Evolutionary conservation across 2,113 vertebrate species (phyloP), one percentile per base, ranked within the genome.

Genomic region (Etheostoma cragini): DNA sequence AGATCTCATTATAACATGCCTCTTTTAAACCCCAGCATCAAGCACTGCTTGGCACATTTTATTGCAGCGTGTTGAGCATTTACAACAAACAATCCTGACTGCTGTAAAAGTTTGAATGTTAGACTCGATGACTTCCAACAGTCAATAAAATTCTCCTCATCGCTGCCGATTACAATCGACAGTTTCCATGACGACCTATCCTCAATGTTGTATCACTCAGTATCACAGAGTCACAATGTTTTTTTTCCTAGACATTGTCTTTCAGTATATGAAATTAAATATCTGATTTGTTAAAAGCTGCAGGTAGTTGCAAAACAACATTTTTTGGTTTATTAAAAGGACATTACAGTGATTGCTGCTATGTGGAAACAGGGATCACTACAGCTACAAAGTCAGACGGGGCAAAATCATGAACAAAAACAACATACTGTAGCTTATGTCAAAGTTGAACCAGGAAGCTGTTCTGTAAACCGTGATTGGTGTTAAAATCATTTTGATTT

Each of bases 1-100:
- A 90, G 92, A 93, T 90, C 91, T 93, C 93, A 93, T 94, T 94
- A 94, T 78, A 91, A 90, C 81, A 63, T 87, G 89, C 74, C 58
- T 79, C 84, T 89, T 90, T 89, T 86, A 89, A 87, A 88, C 64
- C 72, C 72, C 83, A 64, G 60, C 81, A 89, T 89, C 83, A 85
- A 91, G 84, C 89, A 33, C 88, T 15, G 84, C 87, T 88, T 91
- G 88, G 76, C 82, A 87, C 89, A 87, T 91, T 92, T 94, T 91
- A 91, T 70, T 85, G 83, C 89, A 82, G 80, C 67, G 16, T 90
- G 89, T 91, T 85, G 83, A 87, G 76, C 90, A 84, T 92, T 93
- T 91, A 92, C 89, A 92, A 86, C 85, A 91, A 93, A 89, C 88
- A 87, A 89, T 90, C 80, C 66, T 85, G 74, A 75, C 75, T 84